phyloP scores from a whole-genome alignment of 2,797 vertebrate species.

The Pachyuromys duprasi region DNA sequence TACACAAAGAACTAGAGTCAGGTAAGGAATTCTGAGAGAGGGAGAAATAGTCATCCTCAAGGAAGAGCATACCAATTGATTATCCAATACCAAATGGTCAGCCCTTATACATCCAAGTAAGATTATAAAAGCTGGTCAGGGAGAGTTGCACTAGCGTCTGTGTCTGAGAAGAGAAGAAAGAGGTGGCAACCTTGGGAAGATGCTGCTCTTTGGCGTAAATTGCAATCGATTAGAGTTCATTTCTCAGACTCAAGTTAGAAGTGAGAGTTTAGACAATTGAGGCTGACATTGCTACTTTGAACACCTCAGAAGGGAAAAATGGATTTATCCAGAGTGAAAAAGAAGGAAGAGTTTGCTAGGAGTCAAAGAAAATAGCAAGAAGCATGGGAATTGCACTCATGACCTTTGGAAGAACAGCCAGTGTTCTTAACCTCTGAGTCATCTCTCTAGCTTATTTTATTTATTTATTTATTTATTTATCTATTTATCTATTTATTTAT shows the following conservation, averaged over 20 bases:
- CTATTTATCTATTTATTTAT: no score
- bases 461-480: no score
- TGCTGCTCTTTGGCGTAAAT: conserved; percentile 84
- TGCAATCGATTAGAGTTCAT: conserved; percentile 84
- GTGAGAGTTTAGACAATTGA: conserved; percentile 85
- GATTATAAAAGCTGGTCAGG: not conserved
- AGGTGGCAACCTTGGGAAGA: no score
- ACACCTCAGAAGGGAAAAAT: conserved; percentile 83
- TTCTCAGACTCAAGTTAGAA: conserved; percentile 84
- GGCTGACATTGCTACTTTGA: conserved; percentile 82
- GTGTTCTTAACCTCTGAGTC: no score
- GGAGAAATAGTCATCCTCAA: not conserved
- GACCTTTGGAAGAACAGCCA: no score
- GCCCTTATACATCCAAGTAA: not conserved
- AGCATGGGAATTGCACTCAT: no score
- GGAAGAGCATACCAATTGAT: not conserved
- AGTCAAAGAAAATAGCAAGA: conserved; percentile 86
- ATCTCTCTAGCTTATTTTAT: no score
- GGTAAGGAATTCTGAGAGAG: not conserved
- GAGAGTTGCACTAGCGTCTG: no score
- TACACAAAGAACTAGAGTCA: no score
- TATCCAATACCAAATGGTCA: not conserved
- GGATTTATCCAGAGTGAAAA: conserved; percentile 87
- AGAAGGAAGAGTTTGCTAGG: conserved; percentile 87
- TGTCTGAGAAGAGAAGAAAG: no score